Evolutionary conservation across 2,888 invertebrate species (phyloP).

Genomic region (Heliconius sara): DNA sequence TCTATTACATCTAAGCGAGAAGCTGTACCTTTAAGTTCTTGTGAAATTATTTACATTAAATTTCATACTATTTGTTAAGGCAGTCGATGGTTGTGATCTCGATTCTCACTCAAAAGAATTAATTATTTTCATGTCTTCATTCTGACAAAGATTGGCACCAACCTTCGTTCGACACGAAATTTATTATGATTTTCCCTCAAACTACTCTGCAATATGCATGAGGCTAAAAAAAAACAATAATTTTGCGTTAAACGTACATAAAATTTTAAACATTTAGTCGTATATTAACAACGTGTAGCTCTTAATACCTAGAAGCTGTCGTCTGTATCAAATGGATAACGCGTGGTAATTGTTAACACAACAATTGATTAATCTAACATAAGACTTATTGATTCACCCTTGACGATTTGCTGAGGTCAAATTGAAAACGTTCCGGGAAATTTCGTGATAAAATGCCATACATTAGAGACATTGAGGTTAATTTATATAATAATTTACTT

Average conservation of each 20-base stretch:
- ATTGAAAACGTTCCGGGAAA: constrained; percentile 19
- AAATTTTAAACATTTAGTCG: not conserved
- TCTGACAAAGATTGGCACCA: not conserved
- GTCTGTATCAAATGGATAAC: constrained; percentile 25
- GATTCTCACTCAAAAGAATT: no score
- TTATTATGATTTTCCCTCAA: no score
- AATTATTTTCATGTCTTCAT: not conserved
- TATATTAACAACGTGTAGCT: not conserved
- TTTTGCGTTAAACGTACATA: not conserved
- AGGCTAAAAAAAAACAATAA: no score
- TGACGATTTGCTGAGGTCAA: constrained; percentile 23
- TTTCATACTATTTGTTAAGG: no score
- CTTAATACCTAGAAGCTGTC: not conserved
- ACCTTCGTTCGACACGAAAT: not conserved
- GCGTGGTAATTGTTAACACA: constrained; percentile 32
- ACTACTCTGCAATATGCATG: no score
- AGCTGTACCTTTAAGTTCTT: not conserved
- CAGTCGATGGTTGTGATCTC: no score
- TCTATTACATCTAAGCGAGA: not conserved
- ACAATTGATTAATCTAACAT: constrained; percentile 38
- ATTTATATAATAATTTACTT: constrained; percentile 2
- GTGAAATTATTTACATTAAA: not conserved
- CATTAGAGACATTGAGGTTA: not conserved
- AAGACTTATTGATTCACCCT: constrained; percentile 33
- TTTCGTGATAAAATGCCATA: constrained; percentile 6